Percentiles rank a stretch among this genome's conserved stretches.
Evolutionary conservation across 2,797 vertebrate species (phyloP).

Genomic region (Graptemys geographica): DNA sequence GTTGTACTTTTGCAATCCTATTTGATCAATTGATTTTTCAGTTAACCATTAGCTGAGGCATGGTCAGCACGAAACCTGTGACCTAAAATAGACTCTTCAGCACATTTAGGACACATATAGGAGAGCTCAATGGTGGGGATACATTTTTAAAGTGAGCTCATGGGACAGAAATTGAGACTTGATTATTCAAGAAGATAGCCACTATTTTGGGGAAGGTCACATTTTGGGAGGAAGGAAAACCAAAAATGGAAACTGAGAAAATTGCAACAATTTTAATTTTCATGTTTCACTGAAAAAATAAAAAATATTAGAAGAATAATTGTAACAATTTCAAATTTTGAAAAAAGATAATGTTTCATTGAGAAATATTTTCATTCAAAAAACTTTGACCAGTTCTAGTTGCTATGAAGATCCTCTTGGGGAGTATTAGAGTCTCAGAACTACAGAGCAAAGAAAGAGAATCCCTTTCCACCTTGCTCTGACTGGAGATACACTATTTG

Average conservation of each 20-base stretch:
- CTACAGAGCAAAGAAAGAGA: neutral
- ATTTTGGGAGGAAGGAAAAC: neutral
- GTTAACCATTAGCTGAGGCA: neutral
- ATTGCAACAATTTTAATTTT: neutral
- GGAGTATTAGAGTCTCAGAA: neutral
- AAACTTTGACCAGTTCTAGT: neutral
- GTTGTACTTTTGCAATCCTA: neutral
- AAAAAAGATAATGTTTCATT: neutral
- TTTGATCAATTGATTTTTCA: neutral
- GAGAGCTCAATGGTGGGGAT: neutral
- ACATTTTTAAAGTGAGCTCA: neutral
- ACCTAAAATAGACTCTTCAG: neutral
- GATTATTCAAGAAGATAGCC: neutral
- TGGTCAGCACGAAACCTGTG: neutral
- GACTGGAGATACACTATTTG: neutral
- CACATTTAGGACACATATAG: neutral
- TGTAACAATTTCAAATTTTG: neutral
- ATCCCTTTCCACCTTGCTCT: neutral
- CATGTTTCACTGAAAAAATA: neutral
- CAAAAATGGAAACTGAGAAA: neutral
- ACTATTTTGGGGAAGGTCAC: neutral
- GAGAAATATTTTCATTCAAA: neutral
- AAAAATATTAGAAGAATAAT: neutral
- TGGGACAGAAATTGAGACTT: neutral
- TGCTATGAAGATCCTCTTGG: neutral